Percentiles rank a stretch among this genome's conserved stretches.
Conservation (phyloP, 2,113 vertebrate genomes). For the Dinomys branickii region DNA sequence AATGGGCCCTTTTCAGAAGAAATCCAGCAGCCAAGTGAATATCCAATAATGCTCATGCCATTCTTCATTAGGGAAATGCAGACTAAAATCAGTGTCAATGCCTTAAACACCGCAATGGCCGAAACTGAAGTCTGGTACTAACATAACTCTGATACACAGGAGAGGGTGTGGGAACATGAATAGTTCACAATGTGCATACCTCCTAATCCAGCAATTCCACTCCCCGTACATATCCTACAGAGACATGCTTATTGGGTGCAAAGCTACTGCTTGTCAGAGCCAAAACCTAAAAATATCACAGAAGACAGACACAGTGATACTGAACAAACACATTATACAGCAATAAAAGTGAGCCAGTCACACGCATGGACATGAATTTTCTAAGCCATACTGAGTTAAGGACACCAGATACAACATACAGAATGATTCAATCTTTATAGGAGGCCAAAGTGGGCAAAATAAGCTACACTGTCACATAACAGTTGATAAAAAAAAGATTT, state of each 20-base stretch:
- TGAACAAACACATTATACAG: neutral
- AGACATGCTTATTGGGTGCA: neutral
- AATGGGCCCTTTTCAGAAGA: neutral
- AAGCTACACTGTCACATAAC: neutral
- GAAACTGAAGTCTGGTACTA: neutral
- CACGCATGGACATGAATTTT: neutral
- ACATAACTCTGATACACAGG: neutral
- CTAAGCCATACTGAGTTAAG: neutral
- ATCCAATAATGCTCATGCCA: neutral
- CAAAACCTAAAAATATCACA: neutral
- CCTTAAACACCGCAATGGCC: neutral
- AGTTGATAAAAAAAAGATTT: neutral
- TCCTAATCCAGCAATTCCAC: neutral
- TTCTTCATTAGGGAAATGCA: neutral
- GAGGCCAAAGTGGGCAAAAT: constrained; percentile 16
- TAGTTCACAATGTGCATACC: neutral
- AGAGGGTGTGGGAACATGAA: neutral
- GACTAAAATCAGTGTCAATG: neutral
- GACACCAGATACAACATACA: neutral
- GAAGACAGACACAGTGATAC: neutral
- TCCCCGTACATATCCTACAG: neutral
- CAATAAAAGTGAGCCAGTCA: neutral
- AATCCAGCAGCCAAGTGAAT: neutral
- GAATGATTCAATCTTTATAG: neutral
- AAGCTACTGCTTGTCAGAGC: neutral